These are phyloP conservation scores for Myoxocephalus aenaeus DNA, from an alignment of 2,797 vertebrate species.

Conservation along the genomic window DNA sequence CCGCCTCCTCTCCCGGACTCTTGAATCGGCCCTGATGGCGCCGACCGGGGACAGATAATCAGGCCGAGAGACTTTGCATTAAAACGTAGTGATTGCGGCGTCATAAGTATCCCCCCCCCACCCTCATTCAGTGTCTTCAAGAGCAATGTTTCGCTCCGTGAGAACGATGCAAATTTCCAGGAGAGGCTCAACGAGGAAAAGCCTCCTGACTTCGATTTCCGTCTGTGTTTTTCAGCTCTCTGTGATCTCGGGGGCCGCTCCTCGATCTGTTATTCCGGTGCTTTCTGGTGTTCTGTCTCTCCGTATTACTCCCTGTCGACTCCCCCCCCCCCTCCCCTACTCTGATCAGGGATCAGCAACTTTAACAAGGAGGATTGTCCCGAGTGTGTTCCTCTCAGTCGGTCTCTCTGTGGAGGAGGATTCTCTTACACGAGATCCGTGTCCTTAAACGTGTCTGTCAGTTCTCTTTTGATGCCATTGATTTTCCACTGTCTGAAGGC, in stretches of 20 bases:
- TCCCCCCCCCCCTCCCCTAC: conserved; percentile 43
- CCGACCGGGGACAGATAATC: conserved; percentile 41
- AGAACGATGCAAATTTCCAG: conserved; percentile 38
- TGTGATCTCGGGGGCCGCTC: conserved; percentile 57
- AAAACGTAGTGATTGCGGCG: conserved; percentile 37
- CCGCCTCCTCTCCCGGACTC: conserved; percentile 20
- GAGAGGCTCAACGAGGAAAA: conserved; percentile 20
- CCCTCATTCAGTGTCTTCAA: conserved; percentile 7
- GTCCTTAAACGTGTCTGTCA: conserved; percentile 88
- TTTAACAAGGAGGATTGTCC: conserved; percentile 67
- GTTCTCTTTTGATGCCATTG: conserved; percentile 84
- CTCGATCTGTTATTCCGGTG: conserved; percentile 55
- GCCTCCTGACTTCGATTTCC: conserved; percentile 50
- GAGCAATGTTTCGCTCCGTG: conserved; percentile 3
- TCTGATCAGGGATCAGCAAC: conserved; percentile 78
- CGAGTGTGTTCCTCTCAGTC: conserved; percentile 58
- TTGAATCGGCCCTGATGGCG: conserved; percentile 29
- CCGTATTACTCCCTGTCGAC: conserved; percentile 67
- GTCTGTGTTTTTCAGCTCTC: conserved; percentile 38
- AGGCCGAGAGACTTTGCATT: conserved; percentile 31
- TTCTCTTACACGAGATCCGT: conserved; percentile 80
- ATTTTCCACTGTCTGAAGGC: conserved; percentile 61
- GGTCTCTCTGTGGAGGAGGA: conserved; percentile 71
- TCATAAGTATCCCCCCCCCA: conserved; percentile 16
- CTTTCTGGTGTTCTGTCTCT: conserved; percentile 64